Evolutionary conservation across 2,113 vertebrate genomes (phyloP).

Genomic region (Mastomys natalensis): DNA sequence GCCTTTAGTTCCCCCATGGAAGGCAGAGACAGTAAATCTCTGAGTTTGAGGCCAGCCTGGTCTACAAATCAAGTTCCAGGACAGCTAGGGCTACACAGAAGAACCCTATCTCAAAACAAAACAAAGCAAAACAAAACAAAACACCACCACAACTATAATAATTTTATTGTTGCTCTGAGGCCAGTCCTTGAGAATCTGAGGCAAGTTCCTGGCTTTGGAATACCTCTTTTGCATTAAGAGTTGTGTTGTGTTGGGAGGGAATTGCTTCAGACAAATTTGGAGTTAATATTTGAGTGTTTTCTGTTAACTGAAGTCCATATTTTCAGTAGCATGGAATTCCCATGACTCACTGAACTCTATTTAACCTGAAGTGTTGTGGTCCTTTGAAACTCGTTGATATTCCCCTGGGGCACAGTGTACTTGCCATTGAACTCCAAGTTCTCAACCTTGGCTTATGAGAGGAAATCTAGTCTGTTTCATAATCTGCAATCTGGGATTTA

Average conservation of each 20-base stretch:
- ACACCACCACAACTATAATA: too few species aligned
- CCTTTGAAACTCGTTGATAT: slow-evolving; percentile 60
- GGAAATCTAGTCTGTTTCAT: slow-evolving; percentile 65
- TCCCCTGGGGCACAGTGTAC: slow-evolving; percentile 59
- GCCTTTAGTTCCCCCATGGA: too few species aligned
- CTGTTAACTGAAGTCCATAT: slow-evolving; percentile 51
- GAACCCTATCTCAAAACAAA: too few species aligned
- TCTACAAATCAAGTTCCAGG: too few species aligned
- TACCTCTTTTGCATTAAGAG: slow-evolving; percentile 45
- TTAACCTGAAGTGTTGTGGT: slow-evolving; percentile 57
- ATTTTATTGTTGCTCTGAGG: slow-evolving; percentile 37
- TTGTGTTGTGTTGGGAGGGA: slow-evolving; percentile 31
- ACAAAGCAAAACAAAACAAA: too few species aligned
- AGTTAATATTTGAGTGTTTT: slow-evolving; percentile 61
- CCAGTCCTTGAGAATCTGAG: slow-evolving; percentile 19
- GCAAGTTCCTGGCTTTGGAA: slow-evolving; percentile 28
- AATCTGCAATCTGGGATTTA: slow-evolving; percentile 69
- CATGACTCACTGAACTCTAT: slow-evolving; percentile 70
- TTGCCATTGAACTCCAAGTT: slow-evolving; percentile 68
- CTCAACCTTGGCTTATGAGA: slow-evolving; percentile 63
- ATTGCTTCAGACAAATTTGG: slow-evolving; percentile 40
- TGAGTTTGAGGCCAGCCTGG: too few species aligned
- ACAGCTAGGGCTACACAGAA: too few species aligned
- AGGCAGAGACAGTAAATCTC: too few species aligned
- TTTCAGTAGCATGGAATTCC: slow-evolving; percentile 61